A percentile compares a stretch with the other conserved stretches of the same genome.
phyloP scores from a whole-genome alignment of 2,113 vertebrate species.

The Nothoprocta pentlandii region DNA sequence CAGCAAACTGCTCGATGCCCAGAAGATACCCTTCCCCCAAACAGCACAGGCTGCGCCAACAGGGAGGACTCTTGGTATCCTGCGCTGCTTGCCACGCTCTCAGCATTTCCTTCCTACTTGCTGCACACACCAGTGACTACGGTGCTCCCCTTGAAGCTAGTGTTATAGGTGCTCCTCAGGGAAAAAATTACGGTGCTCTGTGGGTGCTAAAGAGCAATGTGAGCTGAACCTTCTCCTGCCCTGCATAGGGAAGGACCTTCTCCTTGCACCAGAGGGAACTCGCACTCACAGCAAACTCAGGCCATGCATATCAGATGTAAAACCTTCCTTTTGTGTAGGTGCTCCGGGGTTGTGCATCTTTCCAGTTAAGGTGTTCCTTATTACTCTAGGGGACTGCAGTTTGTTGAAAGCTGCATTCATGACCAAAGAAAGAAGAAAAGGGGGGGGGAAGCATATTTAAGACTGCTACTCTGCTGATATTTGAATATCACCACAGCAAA shows the following conservation, averaged over 20 bases:
- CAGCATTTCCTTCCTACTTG: neutral
- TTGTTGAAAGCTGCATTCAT: constrained; percentile 7
- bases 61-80: neutral
- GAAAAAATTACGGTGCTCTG: accelerated
- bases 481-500: neutral
- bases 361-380: constrained; percentile 44
- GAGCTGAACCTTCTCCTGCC: neutral
- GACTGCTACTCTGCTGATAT: neutral
- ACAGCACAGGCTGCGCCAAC: neutral
- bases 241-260: neutral
- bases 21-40: neutral
- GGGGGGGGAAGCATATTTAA: neutral
- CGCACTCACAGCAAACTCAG: neutral
- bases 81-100: neutral
- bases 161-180: neutral
- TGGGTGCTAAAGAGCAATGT: neutral
- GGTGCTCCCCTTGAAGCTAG: accelerated
- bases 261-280: neutral
- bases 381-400: neutral
- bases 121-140: neutral
- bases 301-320: neutral
- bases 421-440: too few species aligned
- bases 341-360: constrained; percentile 36
- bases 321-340: constrained; percentile 11
- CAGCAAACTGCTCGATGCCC: neutral